Percentiles rank a stretch among this genome's conserved stretches.
phyloP scores from a whole-genome alignment of 2,113 vertebrate species.

The Lates calcarifer region DNA sequence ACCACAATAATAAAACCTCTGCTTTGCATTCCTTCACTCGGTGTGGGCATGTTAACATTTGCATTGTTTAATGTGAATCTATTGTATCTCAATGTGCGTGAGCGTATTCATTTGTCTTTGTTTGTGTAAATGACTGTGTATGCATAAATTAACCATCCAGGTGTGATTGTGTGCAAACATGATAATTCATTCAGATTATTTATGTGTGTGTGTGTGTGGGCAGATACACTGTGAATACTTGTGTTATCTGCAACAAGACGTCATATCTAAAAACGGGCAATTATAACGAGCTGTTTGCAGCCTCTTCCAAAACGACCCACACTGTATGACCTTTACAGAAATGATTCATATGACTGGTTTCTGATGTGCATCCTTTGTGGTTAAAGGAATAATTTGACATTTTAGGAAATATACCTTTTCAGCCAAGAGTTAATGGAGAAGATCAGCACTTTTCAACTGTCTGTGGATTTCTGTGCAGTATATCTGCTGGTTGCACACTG shows the following conservation, averaged over 20 bases:
- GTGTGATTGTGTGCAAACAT: slow-evolving; percentile 24
- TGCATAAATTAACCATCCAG: slow-evolving; percentile 10
- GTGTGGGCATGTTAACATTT: slow-evolving; percentile 15
- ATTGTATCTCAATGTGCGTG: background rate
- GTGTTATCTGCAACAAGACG: background rate
- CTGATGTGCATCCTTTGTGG: background rate
- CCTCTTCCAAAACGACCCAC: background rate
- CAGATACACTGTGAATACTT: background rate
- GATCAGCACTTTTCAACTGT: background rate
- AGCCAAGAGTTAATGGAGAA: background rate
- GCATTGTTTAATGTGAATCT: background rate
- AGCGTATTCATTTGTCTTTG: background rate
- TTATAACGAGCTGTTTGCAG: background rate
- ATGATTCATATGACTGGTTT: background rate
- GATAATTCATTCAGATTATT: slow-evolving; percentile 20
- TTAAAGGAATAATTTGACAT: background rate
- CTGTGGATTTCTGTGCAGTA: too few species aligned
- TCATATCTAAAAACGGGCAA: background rate
- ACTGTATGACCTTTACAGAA: background rate
- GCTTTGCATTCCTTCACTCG: background rate
- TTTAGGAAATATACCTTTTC: background rate
- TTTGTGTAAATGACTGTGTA: slow-evolving; percentile 27
- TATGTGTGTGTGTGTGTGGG: slow-evolving; percentile 26
- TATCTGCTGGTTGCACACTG: too few species aligned
- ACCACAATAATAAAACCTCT: slow-evolving; percentile 10